A percentile compares a stretch with the other conserved stretches of the same genome.
Evolutionary conservation across 2,888 invertebrate genomes (phyloP).

Genomic region (Actias luna): DNA sequence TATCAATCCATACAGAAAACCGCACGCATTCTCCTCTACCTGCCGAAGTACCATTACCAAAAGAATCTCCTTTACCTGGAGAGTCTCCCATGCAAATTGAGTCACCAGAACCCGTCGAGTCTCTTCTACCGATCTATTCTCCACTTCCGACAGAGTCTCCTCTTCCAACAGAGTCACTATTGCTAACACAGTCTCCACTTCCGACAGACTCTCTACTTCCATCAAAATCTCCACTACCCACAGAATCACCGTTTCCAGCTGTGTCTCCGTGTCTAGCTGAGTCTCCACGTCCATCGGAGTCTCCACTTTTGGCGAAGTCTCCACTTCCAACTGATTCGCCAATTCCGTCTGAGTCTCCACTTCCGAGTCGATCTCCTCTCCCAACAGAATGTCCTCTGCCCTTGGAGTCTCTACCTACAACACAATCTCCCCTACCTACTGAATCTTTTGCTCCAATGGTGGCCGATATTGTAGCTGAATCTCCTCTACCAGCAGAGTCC

Average conservation of each 20-base stretch:
- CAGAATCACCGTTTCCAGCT: constrained; percentile 21
- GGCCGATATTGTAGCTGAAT: no score
- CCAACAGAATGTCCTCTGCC: constrained; percentile 31
- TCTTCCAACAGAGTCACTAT: constrained; percentile 11
- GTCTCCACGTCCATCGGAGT: constrained; percentile 22
- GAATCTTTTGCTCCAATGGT: constrained; percentile 27
- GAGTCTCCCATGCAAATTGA: constrained; percentile 15
- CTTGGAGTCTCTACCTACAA: constrained; percentile 26
- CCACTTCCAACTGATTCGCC: constrained; percentile 25
- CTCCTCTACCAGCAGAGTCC: constrained; percentile 22
- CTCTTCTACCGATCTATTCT: constrained; percentile 19
- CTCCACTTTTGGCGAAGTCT: constrained; percentile 24
- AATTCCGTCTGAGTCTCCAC: constrained; percentile 27
- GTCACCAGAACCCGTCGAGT: constrained; percentile 12
- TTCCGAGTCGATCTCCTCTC: constrained; percentile 29
- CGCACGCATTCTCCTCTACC: constrained; percentile 16
- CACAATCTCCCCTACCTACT: constrained; percentile 25
- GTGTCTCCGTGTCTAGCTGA: constrained; percentile 23
- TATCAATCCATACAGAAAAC: not conserved
- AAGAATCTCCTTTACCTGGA: constrained; percentile 27
- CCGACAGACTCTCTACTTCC: constrained; percentile 25
- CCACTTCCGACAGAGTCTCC: constrained; percentile 24
- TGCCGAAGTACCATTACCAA: constrained; percentile 19
- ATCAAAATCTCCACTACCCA: constrained; percentile 22
- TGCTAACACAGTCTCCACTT: constrained; percentile 16